Percentiles rank a stretch among this genome's conserved stretches.
phyloP scores from a whole-genome alignment of 1,140 invertebrate species.

The Batillaria attramentaria region DNA sequence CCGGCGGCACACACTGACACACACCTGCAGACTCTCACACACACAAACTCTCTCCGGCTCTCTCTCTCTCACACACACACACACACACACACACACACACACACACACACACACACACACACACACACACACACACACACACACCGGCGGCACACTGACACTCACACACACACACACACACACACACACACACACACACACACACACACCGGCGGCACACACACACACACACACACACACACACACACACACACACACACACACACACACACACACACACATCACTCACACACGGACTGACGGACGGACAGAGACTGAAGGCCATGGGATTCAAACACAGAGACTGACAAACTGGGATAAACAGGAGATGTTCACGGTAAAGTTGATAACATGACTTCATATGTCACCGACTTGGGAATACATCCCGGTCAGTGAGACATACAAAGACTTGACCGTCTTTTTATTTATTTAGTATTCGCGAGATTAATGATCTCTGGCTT shows the following conservation, averaged over 20 bases:
- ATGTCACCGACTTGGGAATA: background rate
- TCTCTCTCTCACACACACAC: background rate
- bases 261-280: background rate
- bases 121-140: conserved; percentile 13
- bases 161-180: background rate
- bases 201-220: background rate
- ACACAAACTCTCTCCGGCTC: background rate
- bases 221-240: background rate
- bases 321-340: background rate
- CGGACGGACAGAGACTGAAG: background rate
- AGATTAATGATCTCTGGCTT: too few species aligned
- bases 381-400: background rate
- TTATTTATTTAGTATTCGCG: too few species aligned
- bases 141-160: background rate
- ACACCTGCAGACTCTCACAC: background rate
- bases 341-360: background rate
- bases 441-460: background rate
- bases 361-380: background rate
- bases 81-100: background rate
- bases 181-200: background rate
- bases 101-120: conserved; percentile 14
- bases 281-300: background rate
- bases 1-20: background rate
- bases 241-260: background rate
- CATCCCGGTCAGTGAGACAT: background rate